Conservation (phyloP, 2,888 invertebrate genomes). For the Trilocha varians region DNA sequence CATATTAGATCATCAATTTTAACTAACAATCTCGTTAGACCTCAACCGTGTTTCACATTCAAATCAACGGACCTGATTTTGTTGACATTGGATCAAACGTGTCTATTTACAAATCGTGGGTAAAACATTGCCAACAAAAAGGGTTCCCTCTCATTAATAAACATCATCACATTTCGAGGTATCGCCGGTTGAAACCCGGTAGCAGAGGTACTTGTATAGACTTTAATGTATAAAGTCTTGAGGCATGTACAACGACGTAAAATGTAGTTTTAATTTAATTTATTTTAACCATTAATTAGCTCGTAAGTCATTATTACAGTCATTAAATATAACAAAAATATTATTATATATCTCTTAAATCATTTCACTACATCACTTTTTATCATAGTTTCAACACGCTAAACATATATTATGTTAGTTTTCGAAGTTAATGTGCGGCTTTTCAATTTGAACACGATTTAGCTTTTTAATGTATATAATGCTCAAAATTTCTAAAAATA, state of each 20-base stretch:
- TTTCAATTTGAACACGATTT: constrained; percentile 40
- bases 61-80: constrained; percentile 10
- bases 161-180: neutral
- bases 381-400: neutral
- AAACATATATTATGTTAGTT: constrained; percentile 12
- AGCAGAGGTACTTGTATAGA: constrained; percentile 62
- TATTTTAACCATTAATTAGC: constrained; percentile 55
- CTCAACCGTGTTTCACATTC: constrained; percentile 9
- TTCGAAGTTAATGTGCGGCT: constrained; percentile 44
- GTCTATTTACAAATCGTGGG: constrained; percentile 18
- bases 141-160: constrained; percentile 17
- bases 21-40: constrained; percentile 5
- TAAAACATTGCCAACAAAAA: constrained; percentile 21
- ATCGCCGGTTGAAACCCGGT: constrained; percentile 6
- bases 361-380: constrained; percentile 18
- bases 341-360: constrained; percentile 15
- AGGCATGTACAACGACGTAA: constrained; percentile 56
- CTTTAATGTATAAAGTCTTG: constrained; percentile 69
- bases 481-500: no score
- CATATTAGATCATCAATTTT: constrained; percentile 51
- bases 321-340: constrained; percentile 30
- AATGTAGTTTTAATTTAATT: constrained; percentile 48
- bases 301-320: constrained; percentile 42
- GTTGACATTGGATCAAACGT: constrained; percentile 25
- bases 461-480: constrained; percentile 48